Base-by-base conservation (phyloP, 2,888 invertebrate species). In the Nesidiocoris tenuis region DNA sequence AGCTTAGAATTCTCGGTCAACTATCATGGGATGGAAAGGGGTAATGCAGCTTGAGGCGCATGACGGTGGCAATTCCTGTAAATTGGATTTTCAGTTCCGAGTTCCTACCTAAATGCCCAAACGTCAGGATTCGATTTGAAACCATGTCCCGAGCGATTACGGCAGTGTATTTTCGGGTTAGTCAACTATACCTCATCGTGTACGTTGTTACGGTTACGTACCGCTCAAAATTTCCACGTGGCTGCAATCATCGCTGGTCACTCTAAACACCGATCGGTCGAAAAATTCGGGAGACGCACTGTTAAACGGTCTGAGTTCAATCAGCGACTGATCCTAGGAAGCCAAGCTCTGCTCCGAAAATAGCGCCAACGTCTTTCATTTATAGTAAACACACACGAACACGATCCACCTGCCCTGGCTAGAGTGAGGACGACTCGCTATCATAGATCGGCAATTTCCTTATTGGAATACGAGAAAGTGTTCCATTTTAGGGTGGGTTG, bases 331-430 rank as follows among this genome's bases (percentile, higher is more conserved):
- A 25, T 70, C 70, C 70, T 70, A 70, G 70, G 70, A 70, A 70
- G 70, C 70, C 70, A 70, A 70, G 70, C 70, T 70, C 59, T 70
- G 59, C 59, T 70, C 70, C 70, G 59, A 70, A 70, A 70, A 70
- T 70, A 70, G 70, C 57, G 17, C 54, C 18, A 70, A 70, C 70
- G 70, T 23, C 70, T 70, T 70, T 70, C 70, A 70, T 70, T 70
- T 70, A 70, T 70, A 70, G 70, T 70, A 70, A 70, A 70, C 70
- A 70, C 70, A 70, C 70, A 70, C 70, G 24, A 57, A 70, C 70
- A 25, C 70, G 22, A 70, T 57, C 56, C 70, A n/a, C 23, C 61
- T 70, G 5, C 61, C 59, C 70, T 61, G 70, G 70, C 70, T 70
- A 19, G 24, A 70, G 70, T 18, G 70, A 24, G 70, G 55, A 67